Conservation (phyloP, 2,797 vertebrate genomes). For the Macroramphosus scolopax region DNA sequence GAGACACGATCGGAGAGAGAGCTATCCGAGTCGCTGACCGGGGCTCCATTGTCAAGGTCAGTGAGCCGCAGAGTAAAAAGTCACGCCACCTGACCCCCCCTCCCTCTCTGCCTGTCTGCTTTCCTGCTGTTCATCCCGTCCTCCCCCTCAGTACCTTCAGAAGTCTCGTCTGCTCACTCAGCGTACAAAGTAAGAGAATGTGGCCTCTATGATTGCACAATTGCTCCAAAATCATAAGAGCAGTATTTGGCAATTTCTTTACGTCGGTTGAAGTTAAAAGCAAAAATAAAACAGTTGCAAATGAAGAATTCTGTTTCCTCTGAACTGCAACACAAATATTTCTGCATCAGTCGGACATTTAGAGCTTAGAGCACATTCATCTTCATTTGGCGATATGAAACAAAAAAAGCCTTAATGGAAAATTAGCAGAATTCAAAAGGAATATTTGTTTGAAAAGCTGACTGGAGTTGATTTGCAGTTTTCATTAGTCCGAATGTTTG, state of each 20-base stretch:
- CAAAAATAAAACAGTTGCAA: too few species aligned
- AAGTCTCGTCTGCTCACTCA: conserved; percentile 58
- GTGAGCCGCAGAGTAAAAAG: conserved; percentile 65
- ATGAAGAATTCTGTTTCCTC: conserved; percentile 6
- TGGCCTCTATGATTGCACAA: conserved; percentile 32
- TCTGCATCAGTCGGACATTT: conserved; percentile 34
- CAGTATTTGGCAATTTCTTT: conserved; percentile 4
- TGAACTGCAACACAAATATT: conserved; percentile 23
- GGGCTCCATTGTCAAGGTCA: conserved; percentile 74
- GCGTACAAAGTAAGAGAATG: conserved; percentile 33
- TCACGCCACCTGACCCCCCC: conserved; percentile 61
- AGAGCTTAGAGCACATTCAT: conserved; percentile 45
- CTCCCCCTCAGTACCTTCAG: conserved; percentile 51
- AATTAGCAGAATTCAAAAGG: conserved; percentile 48
- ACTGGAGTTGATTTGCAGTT: conserved; percentile 54
- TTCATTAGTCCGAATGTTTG: conserved; percentile 63
- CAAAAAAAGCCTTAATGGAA: conserved; percentile 41
- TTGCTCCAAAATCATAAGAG: conserved; percentile 1
- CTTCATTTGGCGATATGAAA: conserved; percentile 49
- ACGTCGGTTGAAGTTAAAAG: neutral
- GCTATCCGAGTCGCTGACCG: conserved; percentile 55
- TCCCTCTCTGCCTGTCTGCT: conserved; percentile 45
- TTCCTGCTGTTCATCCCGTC: conserved; percentile 53
- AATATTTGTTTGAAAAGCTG: conserved; percentile 55
- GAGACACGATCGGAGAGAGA: conserved; percentile 50